Evolutionary conservation across 2,797 vertebrate genomes (phyloP).

Genomic region (Heliangelus exortis): DNA sequence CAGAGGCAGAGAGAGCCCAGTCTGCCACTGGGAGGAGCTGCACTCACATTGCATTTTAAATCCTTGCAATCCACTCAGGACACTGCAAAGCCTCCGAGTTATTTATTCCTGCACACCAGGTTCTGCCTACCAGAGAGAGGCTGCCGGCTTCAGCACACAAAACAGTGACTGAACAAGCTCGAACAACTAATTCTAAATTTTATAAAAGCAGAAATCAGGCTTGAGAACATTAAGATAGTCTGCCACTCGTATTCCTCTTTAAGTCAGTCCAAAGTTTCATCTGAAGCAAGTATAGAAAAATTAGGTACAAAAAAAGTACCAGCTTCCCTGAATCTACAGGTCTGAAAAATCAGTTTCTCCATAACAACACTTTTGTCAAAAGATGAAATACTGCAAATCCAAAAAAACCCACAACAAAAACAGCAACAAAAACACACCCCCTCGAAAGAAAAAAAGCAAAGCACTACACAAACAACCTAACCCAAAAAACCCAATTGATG

Average conservation of each 20-base stretch:
- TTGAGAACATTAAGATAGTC: neutral
- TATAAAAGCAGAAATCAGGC: neutral
- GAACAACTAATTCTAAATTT: neutral
- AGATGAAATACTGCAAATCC: neutral
- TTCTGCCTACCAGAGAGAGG: neutral
- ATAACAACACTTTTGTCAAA: neutral
- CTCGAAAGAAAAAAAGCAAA: too few relatives aligned
- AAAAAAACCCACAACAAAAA: neutral
- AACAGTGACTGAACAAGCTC: neutral
- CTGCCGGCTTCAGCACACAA: neutral
- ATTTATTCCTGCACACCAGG: neutral
- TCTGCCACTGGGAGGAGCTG: slow-evolving; percentile 60
- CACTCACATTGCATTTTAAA: neutral
- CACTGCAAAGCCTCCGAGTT: neutral
- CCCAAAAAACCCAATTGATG: neutral
- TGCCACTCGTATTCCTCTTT: neutral
- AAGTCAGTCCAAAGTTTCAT: neutral
- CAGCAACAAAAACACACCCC: too few relatives aligned
- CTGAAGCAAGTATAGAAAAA: neutral
- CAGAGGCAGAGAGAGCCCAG: neutral
- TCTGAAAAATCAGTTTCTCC: neutral
- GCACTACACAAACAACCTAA: too few relatives aligned
- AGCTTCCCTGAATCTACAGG: neutral
- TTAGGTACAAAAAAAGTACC: neutral
- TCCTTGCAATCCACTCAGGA: neutral